phyloP scores from a whole-genome alignment of 2,888 invertebrate species.

The Lasioglossum leucozonium region DNA sequence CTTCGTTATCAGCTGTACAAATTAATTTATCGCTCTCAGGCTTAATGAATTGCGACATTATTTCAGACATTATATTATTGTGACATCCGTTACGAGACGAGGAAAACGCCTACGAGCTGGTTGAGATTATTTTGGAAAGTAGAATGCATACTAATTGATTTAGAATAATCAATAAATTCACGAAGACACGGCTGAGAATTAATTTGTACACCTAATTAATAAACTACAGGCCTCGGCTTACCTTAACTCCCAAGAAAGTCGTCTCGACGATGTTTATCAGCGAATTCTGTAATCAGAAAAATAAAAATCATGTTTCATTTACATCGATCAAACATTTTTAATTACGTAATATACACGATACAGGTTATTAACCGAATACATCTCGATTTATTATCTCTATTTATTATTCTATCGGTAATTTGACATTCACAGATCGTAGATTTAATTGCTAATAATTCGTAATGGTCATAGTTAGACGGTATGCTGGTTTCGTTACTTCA shows the following conservation, averaged over 20 bases:
- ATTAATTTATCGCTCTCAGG: neutral
- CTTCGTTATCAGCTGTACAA: neutral
- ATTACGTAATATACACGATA: neutral
- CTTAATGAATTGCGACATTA: too few species aligned
- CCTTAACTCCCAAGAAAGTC: neutral
- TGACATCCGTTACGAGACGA: too few species aligned
- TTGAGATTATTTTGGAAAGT: neutral
- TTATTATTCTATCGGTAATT: neutral
- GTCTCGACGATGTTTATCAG: too few species aligned
- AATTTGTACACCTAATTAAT: neutral
- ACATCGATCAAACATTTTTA: neutral
- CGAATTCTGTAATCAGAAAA: constrained; percentile 22
- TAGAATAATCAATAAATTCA: neutral
- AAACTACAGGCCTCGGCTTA: constrained; percentile 1
- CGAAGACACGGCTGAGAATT: neutral
- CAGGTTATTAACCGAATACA: neutral
- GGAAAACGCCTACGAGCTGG: too few species aligned
- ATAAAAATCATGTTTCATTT: neutral
- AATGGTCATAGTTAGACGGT: neutral
- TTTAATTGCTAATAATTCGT: neutral
- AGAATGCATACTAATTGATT: neutral
- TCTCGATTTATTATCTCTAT: neutral
- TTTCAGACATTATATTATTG: too few species aligned
- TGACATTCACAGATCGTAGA: neutral
- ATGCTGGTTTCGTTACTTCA: neutral